phyloP scores from a whole-genome alignment of 2,113 vertebrate species.

The Otolemur garnettii region DNA sequence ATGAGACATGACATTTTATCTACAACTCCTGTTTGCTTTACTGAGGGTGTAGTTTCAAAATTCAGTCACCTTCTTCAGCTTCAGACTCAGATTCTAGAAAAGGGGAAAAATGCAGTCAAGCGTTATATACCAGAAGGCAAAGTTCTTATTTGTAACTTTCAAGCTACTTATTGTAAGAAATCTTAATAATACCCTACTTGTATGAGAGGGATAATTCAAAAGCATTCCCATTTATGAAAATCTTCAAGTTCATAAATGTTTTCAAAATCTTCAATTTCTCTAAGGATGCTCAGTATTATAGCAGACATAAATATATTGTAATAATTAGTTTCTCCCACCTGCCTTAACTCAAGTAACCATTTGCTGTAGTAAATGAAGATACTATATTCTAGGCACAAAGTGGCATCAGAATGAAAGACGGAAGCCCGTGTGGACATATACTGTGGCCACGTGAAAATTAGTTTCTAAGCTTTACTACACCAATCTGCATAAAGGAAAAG shows the following conservation, averaged over 20 bases:
- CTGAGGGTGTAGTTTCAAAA: slow-evolving; percentile 87
- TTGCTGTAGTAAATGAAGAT: neutral
- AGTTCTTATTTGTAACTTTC: neutral
- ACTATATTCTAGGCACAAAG: neutral
- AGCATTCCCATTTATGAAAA: neutral
- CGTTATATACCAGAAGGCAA: slow-evolving; percentile 14
- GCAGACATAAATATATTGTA: neutral
- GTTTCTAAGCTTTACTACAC: neutral
- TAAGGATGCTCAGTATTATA: neutral
- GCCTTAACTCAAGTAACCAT: neutral
- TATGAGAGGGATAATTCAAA: neutral
- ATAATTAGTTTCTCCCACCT: neutral
- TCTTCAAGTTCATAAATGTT: neutral
- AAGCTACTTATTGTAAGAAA: neutral
- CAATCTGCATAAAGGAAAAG: neutral
- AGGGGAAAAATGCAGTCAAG: slow-evolving; percentile 81
- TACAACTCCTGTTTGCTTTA: slow-evolving; percentile 94
- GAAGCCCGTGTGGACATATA: neutral
- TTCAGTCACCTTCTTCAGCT: slow-evolving; percentile 97
- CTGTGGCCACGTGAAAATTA: neutral
- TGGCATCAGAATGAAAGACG: neutral
- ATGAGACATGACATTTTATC: slow-evolving; percentile 90
- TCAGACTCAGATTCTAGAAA: slow-evolving; percentile 97
- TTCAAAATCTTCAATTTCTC: neutral
- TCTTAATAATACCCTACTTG: neutral